Evolutionary conservation across 2,797 vertebrate species (phyloP).

Genomic region (Pangasius larnaudii): DNA sequence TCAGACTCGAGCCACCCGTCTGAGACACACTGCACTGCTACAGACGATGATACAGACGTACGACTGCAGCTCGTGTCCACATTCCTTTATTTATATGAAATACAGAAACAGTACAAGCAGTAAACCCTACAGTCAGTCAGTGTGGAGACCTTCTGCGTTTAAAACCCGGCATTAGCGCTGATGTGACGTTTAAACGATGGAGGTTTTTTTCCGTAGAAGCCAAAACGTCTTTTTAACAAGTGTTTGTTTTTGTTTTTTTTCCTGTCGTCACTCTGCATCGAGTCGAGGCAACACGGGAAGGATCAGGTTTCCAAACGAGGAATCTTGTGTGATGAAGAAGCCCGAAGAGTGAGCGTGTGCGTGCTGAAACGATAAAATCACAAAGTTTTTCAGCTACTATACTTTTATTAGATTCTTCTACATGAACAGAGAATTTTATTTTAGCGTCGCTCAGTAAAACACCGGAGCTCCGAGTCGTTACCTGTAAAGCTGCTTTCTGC

Average conservation of each 20-base stretch:
- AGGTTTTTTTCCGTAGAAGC: background rate
- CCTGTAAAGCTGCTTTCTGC: constrained; percentile 96
- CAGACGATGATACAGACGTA: background rate
- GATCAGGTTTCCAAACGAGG: constrained; percentile 97
- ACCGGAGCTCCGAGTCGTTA: background rate
- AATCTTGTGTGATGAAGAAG: constrained; percentile 99
- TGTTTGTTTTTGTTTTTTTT: background rate
- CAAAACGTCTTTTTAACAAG: background rate
- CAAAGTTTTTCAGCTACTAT: no score
- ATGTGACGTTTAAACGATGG: background rate
- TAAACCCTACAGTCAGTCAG: background rate
- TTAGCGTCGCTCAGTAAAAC: background rate
- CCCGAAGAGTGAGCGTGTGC: constrained; percentile 94
- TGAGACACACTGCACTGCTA: background rate
- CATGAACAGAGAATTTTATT: background rate
- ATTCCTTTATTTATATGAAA: background rate
- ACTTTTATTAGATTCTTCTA: background rate
- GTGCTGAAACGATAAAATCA: constrained; percentile 74
- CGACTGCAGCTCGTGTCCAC: background rate
- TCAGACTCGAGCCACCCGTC: background rate
- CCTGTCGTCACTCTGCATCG: constrained; percentile 78
- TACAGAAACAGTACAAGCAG: background rate
- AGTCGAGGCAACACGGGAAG: constrained; percentile 93
- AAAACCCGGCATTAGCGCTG: background rate
- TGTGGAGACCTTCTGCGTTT: background rate